These are phyloP conservation scores for Clarias platycephalus DNA, from an alignment of 2,797 vertebrate species.

Conservation along the genomic window DNA sequence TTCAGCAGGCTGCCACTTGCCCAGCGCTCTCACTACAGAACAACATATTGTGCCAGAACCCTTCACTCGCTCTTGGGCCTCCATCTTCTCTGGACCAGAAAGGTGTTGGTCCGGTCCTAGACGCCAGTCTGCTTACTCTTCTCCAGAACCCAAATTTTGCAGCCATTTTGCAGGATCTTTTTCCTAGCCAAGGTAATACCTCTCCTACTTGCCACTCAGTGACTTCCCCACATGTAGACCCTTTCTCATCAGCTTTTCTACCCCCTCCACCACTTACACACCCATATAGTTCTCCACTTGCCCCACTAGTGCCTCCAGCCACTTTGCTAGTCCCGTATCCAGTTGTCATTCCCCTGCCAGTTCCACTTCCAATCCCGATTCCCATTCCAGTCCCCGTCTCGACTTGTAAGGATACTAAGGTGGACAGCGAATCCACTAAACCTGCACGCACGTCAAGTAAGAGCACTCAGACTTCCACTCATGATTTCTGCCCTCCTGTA, in stretches of 20 bases:
- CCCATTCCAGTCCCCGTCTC: conserved; percentile 87
- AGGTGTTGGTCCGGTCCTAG: conserved; percentile 76
- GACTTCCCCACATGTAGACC: conserved; percentile 68
- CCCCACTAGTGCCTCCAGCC: conserved; percentile 89
- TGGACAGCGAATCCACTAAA: conserved; percentile 74
- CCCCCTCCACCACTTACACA: conserved; percentile 71
- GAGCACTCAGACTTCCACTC: conserved; percentile 84
- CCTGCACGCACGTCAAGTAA: conserved; percentile 79
- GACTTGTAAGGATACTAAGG: conserved; percentile 79
- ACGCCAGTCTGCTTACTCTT: conserved; percentile 82
- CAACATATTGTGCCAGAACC: conserved; percentile 80
- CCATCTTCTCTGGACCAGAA: conserved; percentile 85
- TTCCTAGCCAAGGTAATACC: conserved; percentile 79
- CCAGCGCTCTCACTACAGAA: conserved; percentile 77
- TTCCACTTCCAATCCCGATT: conserved; percentile 92
- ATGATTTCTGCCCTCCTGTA: conserved; percentile 77
- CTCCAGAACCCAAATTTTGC: conserved; percentile 89
- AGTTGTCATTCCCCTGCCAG: conserved; percentile 90
- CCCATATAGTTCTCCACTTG: conserved; percentile 83
- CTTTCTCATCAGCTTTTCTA: conserved; percentile 65
- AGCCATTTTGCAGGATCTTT: conserved; percentile 91
- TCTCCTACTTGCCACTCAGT: conserved; percentile 79
- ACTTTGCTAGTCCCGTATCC: conserved; percentile 93
- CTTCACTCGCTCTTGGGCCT: conserved; percentile 74
- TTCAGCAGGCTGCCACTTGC: conserved; percentile 78